These are phyloP conservation scores for Allolobophora icterica DNA, from an alignment of 2,888 invertebrate genomes.

Conservation along the genomic window DNA sequence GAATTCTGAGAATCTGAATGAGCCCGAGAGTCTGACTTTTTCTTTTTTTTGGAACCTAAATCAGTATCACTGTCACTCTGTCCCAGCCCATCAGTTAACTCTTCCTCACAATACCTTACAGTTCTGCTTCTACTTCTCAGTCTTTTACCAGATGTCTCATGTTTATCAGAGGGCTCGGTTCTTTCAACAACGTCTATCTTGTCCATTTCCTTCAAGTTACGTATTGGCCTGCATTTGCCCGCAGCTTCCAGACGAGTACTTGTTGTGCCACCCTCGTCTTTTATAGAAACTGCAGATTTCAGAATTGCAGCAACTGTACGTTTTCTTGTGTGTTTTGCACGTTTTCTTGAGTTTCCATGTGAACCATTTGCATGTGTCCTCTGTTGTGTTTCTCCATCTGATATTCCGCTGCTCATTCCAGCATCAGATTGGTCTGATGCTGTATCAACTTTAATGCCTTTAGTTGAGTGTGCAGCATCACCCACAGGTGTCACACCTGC, in stretches of 20 bases:
- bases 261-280: background rate
- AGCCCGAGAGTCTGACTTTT: background rate
- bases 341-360: background rate
- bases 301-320: too few relatives aligned
- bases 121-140: background rate
- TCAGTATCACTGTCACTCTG: background rate
- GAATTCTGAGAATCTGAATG: background rate
- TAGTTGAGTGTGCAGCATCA: background rate
- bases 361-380: background rate
- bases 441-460: background rate
- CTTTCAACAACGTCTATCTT: background rate
- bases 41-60: background rate
- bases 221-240: background rate
- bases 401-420: background rate
- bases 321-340: background rate
- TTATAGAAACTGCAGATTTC: background rate
- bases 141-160: background rate
- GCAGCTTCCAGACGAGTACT: background rate
- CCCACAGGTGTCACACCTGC: background rate
- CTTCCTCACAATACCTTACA: constrained; percentile 6
- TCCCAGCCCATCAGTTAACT: background rate
- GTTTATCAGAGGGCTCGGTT: background rate
- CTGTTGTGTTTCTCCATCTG: background rate
- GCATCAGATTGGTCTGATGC: background rate
- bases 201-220: background rate